phyloP scores from a whole-genome alignment of 1,140 invertebrate genomes.

The Papilio polytes region DNA sequence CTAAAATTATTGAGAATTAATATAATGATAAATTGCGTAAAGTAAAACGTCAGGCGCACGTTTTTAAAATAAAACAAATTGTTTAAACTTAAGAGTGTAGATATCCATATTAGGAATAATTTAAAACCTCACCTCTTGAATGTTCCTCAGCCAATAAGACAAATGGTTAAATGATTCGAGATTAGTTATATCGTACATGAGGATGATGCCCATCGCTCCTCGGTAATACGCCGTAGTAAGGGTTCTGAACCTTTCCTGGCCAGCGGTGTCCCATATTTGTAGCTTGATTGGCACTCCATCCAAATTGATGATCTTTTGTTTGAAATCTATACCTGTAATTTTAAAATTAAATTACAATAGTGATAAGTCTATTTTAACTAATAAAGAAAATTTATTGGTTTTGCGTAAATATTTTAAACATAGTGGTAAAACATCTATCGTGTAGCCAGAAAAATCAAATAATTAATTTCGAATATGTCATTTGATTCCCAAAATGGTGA shows the following conservation, averaged over 20 bases:
- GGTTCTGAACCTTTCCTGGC: constrained; percentile 91
- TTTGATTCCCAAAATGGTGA: no score
- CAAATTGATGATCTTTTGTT: constrained; percentile 94
- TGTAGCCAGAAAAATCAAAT: no score
- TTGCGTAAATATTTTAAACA: no score
- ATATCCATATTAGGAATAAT: neutral
- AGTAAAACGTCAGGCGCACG: neutral
- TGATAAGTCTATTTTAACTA: no score
- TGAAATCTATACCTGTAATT: constrained; percentile 93
- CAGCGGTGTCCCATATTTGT: constrained; percentile 93
- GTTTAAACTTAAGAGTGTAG: no score
- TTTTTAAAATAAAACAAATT: no score
- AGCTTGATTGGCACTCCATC: constrained; percentile 94
- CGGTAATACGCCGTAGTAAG: constrained; percentile 94
- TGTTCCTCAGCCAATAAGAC: constrained; percentile 94
- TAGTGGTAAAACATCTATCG: no score
- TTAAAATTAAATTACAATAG: neutral
- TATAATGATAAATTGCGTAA: neutral
- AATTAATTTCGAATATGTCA: no score
- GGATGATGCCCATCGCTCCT: constrained; percentile 93
- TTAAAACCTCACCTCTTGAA: constrained; percentile 88
- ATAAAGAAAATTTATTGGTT: no score
- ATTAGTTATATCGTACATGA: constrained; percentile 95
- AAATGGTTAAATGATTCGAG: constrained; percentile 94
- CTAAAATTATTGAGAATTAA: neutral